A percentile compares a stretch with the other conserved stretches of the same genome.
phyloP scores from a whole-genome alignment of 2,888 invertebrate genomes.

The Parascotia fuliginaria region DNA sequence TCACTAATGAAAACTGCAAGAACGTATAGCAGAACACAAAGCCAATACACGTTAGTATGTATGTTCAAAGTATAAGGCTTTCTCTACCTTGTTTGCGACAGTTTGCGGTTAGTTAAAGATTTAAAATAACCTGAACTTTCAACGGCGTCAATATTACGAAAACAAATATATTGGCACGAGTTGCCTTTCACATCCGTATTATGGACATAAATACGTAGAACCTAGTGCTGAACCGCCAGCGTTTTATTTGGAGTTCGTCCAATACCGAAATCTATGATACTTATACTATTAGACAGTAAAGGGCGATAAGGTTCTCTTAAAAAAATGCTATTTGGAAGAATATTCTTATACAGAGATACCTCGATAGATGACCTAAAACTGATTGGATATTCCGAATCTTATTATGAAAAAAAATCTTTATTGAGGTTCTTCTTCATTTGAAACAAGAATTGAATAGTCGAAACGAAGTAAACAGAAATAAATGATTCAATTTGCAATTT shows the following conservation, averaged over 20 bases:
- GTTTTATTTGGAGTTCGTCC: slow-evolving; percentile 50
- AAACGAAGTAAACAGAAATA: slow-evolving; percentile 39
- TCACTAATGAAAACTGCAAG: too few relatives aligned
- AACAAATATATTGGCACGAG: slow-evolving; percentile 25
- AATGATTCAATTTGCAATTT: slow-evolving; percentile 67
- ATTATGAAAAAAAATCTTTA: slow-evolving; percentile 4
- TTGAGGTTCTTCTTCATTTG: slow-evolving; percentile 4
- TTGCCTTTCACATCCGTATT: slow-evolving; percentile 33
- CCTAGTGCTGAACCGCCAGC: slow-evolving; percentile 27
- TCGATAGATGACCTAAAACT: too few relatives aligned
- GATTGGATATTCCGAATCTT: too few relatives aligned
- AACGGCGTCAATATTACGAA: slow-evolving; percentile 7
- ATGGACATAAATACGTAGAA: slow-evolving; percentile 45
- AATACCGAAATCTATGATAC: slow-evolving; percentile 31
- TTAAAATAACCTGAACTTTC: neutral
- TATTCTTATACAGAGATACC: neutral
- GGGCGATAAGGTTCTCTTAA: slow-evolving; percentile 15
- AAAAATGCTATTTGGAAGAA: neutral
- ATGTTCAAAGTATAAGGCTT: too few relatives aligned
- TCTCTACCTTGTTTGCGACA: too few relatives aligned
- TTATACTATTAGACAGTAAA: slow-evolving; percentile 20
- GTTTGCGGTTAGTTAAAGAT: neutral
- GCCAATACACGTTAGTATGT: too few relatives aligned
- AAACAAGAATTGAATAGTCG: slow-evolving; percentile 14
- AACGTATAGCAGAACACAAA: too few relatives aligned